These are phyloP conservation scores for Brachionus koreanus DNA, from an alignment of 1,140 invertebrate species.

Conservation along the genomic window DNA sequence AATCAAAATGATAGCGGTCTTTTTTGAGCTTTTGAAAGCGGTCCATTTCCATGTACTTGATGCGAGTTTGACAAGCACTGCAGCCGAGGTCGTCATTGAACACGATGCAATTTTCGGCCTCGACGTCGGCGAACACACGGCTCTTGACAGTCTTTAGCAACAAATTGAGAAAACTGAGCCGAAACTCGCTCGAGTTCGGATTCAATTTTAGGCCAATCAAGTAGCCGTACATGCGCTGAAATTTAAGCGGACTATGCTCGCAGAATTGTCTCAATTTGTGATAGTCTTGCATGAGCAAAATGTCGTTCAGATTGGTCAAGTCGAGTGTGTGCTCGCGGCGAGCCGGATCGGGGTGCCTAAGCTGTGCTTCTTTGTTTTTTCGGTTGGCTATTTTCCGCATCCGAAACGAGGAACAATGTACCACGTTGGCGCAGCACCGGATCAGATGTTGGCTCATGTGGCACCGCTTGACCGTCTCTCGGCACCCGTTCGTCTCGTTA, in stretches of 20 bases:
- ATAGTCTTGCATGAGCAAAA: background rate
- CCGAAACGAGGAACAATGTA: background rate
- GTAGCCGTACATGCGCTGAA: conserved; percentile 25
- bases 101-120: conserved; percentile 41
- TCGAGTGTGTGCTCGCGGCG: background rate
- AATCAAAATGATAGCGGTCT: background rate
- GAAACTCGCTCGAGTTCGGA: background rate
- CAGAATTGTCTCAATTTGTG: background rate
- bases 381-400: background rate
- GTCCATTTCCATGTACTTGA: conserved; percentile 15
- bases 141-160: conserved; percentile 36
- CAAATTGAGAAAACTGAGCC: conserved; percentile 10
- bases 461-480: background rate
- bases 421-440: conserved; percentile 2
- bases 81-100: conserved; percentile 39
- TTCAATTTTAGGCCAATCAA: conserved; percentile 4
- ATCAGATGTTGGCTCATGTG: background rate
- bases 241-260: background rate
- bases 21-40: conserved; percentile 28
- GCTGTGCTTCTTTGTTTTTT: background rate
- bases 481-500: background rate
- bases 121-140: conserved; percentile 27
- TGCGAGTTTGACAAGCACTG: conserved; percentile 28
- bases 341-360: background rate
- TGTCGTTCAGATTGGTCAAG: background rate